Conservation (phyloP, 2,113 vertebrate genomes). For the Hemiscyllium ocellatum region DNA sequence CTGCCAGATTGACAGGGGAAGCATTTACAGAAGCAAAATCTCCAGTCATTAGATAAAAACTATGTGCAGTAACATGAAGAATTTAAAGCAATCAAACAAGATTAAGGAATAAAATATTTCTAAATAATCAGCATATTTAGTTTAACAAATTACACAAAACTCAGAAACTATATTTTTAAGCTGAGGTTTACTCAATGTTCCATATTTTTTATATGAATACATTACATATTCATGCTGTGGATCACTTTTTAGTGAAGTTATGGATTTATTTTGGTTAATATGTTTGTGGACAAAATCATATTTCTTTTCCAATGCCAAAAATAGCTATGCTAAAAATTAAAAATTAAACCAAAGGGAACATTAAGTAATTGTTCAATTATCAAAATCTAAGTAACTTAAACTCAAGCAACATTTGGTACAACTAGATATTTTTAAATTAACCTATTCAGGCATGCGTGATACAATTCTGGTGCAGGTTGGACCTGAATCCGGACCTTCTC, state of each 20-base stretch:
- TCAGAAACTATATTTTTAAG: background rate
- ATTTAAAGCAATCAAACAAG: background rate
- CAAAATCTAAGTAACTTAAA: background rate
- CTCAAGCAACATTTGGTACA: background rate
- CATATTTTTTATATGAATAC: background rate
- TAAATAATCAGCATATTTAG: background rate
- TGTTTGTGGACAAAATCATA: background rate
- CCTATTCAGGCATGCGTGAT: no score
- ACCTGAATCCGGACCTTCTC: no score
- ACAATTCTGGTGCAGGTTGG: no score
- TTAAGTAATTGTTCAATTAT: background rate
- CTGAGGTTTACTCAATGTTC: background rate
- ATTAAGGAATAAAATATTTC: background rate
- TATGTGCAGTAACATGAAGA: background rate
- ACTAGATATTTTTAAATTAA: no score
- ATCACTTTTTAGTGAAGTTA: background rate
- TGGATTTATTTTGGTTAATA: background rate
- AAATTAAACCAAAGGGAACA: background rate
- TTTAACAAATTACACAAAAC: background rate
- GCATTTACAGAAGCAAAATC: background rate
- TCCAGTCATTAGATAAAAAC: background rate
- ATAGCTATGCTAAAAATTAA: background rate
- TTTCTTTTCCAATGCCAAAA: background rate
- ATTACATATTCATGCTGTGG: background rate
- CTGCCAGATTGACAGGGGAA: background rate